Evolutionary conservation across 2,113 vertebrate species (phyloP), one percentile per base, ranked within the genome.

Genomic region (Miniopterus natalensis): DNA sequence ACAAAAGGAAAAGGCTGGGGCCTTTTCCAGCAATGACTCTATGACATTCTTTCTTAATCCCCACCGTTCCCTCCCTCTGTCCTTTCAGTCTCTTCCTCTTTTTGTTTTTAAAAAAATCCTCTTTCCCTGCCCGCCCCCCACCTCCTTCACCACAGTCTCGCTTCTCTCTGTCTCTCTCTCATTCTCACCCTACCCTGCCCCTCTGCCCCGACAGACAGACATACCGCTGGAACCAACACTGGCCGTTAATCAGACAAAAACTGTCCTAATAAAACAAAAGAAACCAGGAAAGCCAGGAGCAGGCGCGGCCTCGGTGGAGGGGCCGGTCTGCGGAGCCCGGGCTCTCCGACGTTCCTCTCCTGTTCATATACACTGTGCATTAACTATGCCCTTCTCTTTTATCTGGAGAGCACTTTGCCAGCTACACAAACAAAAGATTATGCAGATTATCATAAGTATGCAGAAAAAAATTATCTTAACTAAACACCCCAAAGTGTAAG

Each of bases 361-460:
- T 55, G 17, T 94, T 65, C 49, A n/a, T 87, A 81, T 85, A 47
- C 74, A n/a, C 74, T n/a, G 45, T 51, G 6, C 66, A 63, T 66
- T 51, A 89, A 92, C 88, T 42, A 65, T 85, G 84, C 79, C 90
- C 74, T 94, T 61, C 63, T 94, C 0, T 0, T 40, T 71, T 36
- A 36, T 51, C 94, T 51, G 45, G 90, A 96, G 92, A 97, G 71
- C 42, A 74, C 88, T 92, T 85, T 83, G 94, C 87, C 92, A 83
- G 29, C 80, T 75, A 23, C 51, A 53, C n/a, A 92, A 95, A 92
- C 91, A 95, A 88, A 90, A 95, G 74, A 90, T 94, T 91, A 89
- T 13, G 2, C 61, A 79, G 10, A 8, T 89, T 91, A 94, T 65
- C 42, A 3, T 65, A 71, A 75, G 25, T 36, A 53, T 59, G 92